Evolutionary conservation across 2,888 invertebrate species (phyloP), one percentile per base, ranked within the genome.

Genomic region (Lomographa bimaculata): DNA sequence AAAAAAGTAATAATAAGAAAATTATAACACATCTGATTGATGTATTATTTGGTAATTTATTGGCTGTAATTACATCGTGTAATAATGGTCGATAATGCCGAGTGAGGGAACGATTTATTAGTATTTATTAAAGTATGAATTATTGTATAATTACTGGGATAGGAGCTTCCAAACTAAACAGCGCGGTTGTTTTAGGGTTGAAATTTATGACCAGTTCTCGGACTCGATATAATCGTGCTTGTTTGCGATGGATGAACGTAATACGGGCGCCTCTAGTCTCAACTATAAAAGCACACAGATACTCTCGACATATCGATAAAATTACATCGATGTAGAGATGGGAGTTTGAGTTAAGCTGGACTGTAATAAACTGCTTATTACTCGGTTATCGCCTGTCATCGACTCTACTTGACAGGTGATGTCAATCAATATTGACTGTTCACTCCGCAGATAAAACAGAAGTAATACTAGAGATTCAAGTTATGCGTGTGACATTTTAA

Each of bases 1-100:
- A 68, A 71, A 73, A 80, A 72, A 65, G 61, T 71, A 72, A 74
- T 72, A 71, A 76, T 70, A 75, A 76, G 71, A 74, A 85, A 87
- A 86, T 87, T 87, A 86, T 89, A 87, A 89, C 86, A 87, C 86
- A 79, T 87, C 87, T 87, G 87, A 89, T 89, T 87, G 87, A 89
- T 87, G 87, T 85, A 87, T 85, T 87, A 89, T 89, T 87, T 83
- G 83, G 78, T 86, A 87, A 89, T 87, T 89, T 89, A 89, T 89
- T 79, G 86, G 71, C 57, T 75, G 79, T 89, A 89, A 89, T 89
- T 86, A 89, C 84, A 87, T 86, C 82, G 77, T 81, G 83, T 87
- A 87, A 87, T 87, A 85, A 82, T 78, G 78, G 79, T 68, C 63
- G 79, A 85, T 87, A 87, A 87, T 86, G 74, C 77, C 61, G 71